A percentile compares a stretch with the other conserved stretches of the same genome.
phyloP scores from a whole-genome alignment of 2,888 invertebrate genomes.

The Lingula anatina region DNA sequence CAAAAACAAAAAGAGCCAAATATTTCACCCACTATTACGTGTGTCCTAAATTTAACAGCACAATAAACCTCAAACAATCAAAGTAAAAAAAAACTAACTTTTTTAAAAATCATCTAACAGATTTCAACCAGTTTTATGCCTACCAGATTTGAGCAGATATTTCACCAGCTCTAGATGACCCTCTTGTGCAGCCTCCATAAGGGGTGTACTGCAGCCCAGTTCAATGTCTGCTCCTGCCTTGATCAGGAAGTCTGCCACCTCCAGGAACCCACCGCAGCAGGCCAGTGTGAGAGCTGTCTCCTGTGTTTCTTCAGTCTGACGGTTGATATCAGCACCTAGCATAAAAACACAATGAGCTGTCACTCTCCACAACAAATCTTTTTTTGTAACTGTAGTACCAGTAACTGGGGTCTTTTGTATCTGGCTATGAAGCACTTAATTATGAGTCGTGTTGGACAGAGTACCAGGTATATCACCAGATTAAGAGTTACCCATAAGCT shows the following conservation, averaged over 20 bases:
- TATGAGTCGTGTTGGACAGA: no score
- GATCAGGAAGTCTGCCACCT: constrained; percentile 90
- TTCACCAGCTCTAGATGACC: constrained; percentile 87
- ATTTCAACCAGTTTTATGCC: no score
- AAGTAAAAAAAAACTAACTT: neutral
- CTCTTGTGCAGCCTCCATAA: constrained; percentile 98
- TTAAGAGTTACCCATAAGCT: no score
- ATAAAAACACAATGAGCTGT: no score
- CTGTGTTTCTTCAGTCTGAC: constrained; percentile 97
- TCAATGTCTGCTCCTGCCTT: constrained; percentile 93
- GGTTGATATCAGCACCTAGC: constrained; percentile 86
- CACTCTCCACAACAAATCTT: no score
- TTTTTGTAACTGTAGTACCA: no score
- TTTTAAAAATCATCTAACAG: neutral
- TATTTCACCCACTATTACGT: neutral
- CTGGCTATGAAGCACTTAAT: no score
- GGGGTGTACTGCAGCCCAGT: constrained; percentile 83
- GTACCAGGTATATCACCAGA: no score
- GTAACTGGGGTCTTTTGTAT: no score
- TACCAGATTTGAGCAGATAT: constrained; percentile 58
- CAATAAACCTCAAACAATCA: neutral
- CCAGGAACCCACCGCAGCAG: constrained; percentile 86
- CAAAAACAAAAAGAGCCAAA: neutral
- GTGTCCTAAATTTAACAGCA: neutral
- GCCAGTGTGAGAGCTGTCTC: constrained; percentile 94